Conservation (phyloP, 2,797 vertebrate genomes). For the Telmatherina bonti region DNA sequence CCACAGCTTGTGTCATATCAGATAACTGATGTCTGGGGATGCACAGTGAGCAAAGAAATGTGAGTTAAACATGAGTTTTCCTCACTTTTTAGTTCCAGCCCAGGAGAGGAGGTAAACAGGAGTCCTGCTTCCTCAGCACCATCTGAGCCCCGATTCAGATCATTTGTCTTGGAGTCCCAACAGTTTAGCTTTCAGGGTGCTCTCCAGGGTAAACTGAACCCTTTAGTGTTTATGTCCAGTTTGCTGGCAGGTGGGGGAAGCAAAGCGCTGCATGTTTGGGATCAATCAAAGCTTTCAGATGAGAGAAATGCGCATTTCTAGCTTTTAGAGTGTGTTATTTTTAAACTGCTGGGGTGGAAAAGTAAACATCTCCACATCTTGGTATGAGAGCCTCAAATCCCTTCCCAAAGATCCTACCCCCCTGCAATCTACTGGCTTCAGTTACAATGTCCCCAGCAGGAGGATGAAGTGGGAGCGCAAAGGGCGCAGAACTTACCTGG, state of each 20-base stretch:
- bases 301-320: not conserved
- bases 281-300: not conserved
- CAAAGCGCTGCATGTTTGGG: no score
- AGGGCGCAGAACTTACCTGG: slow-evolving; percentile 64
- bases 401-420: slow-evolving; percentile 1
- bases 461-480: not conserved
- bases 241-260: no score
- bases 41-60: not conserved
- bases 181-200: not conserved
- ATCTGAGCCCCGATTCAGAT: not conserved
- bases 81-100: not conserved
- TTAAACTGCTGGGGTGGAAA: slow-evolving; percentile 8
- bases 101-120: not conserved
- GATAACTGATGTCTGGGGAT: slow-evolving; percentile 16
- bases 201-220: slow-evolving; percentile 1
- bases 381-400: slow-evolving; percentile 10
- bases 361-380: slow-evolving; percentile 34
- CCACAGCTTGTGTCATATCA: not conserved
- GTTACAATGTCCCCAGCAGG: slow-evolving; percentile 5
- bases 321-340: not conserved
- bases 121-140: slow-evolving; percentile 32
- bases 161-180: no score
- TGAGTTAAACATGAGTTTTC: not conserved
- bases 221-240: no score
- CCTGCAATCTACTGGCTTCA: slow-evolving; percentile 2